These are phyloP conservation scores for Philhelius pedissequus DNA, from an alignment of 2,888 invertebrate species.

Conservation along the genomic window DNA sequence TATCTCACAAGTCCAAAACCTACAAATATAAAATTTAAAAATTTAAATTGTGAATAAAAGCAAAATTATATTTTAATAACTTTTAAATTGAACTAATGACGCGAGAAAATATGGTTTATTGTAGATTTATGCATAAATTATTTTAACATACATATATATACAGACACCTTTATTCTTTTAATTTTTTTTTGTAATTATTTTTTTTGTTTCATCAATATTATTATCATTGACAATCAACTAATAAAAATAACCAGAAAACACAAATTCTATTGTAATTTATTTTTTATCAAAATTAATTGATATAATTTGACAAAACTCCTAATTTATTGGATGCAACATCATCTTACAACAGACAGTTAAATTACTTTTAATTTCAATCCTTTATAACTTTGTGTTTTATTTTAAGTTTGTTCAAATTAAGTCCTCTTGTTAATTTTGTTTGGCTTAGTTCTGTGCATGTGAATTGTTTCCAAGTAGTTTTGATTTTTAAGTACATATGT, in stretches of 20 bases:
- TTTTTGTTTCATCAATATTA: neutral
- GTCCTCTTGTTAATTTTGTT: slow-evolving; percentile 1
- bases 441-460: slow-evolving; percentile 32
- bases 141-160: neutral
- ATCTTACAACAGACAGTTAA: slow-evolving; percentile 34
- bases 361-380: neutral
- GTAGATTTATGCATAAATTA: neutral
- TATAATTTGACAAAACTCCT: neutral
- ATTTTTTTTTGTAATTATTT: neutral
- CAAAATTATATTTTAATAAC: slow-evolving; percentile 57
- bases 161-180: neutral
- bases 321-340: neutral
- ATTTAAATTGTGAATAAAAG: slow-evolving; percentile 64
- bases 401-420: neutral
- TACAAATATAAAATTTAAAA: slow-evolving; percentile 45
- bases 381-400: neutral
- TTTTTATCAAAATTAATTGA: slow-evolving; percentile 12
- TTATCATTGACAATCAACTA: neutral
- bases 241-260: neutral
- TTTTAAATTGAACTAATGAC: neutral
- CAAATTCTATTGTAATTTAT: slow-evolving; percentile 18
- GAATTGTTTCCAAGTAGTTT: slow-evolving; percentile 26
- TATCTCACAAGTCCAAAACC: slow-evolving; percentile 65
- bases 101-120: neutral
- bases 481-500: slow-evolving; percentile 7